These are phyloP conservation scores for Tryphoninae sp. DNA, from an alignment of 2,888 invertebrate species.

Conservation along the genomic window DNA sequence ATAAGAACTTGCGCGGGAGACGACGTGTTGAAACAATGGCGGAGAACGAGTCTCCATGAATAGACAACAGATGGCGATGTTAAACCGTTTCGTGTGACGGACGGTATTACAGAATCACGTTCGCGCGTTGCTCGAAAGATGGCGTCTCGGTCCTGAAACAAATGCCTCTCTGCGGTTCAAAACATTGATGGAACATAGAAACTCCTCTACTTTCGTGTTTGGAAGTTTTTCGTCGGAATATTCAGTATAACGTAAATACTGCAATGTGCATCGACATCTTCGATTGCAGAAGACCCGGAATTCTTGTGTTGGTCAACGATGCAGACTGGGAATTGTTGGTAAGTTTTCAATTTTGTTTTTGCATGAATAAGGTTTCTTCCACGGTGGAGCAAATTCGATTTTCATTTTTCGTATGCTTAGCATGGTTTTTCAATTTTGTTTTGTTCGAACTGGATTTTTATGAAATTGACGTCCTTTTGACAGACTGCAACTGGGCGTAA, in stretches of 20 bases:
- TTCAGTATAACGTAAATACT: background rate
- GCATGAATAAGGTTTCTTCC: too few species aligned
- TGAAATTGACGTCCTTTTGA: too few species aligned
- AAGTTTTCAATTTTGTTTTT: constrained; percentile 72
- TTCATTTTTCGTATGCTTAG: too few species aligned
- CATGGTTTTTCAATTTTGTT: too few species aligned
- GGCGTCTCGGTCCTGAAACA: background rate
- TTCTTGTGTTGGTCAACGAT: constrained; percentile 96
- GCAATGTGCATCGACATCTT: constrained; percentile 66
- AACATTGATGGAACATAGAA: background rate
- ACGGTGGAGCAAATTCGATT: too few species aligned
- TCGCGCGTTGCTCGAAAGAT: constrained; percentile 1
- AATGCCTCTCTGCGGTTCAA: background rate
- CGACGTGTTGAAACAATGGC: constrained; percentile 46
- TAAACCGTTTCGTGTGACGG: background rate
- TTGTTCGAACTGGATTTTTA: too few species aligned
- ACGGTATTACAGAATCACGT: background rate
- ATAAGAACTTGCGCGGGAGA: constrained; percentile 43
- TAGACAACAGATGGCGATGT: constrained; percentile 17
- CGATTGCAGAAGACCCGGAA: constrained; percentile 89
- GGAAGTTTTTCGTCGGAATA: background rate
- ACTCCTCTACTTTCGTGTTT: background rate
- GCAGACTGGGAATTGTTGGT: constrained; percentile 96
- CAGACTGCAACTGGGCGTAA: too few species aligned
- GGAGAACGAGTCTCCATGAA: background rate